Evolutionary conservation across 2,888 invertebrate genomes (phyloP).

Genomic region (Melangyna quadrimaculata): DNA sequence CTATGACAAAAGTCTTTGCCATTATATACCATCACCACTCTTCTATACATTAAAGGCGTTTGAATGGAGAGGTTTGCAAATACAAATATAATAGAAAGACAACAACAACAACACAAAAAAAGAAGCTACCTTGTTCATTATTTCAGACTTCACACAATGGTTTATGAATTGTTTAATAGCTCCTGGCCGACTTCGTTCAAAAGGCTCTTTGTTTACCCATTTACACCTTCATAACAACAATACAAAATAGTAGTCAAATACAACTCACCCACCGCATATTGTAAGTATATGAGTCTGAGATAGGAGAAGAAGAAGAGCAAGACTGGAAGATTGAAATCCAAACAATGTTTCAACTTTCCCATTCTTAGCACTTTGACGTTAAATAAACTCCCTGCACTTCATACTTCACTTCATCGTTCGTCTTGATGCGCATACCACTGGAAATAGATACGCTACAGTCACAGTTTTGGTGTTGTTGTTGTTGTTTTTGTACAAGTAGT

Average conservation of each 20-base stretch:
- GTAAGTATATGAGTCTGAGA: not conserved
- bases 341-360: slow-evolving; percentile 54
- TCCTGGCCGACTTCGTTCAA: slow-evolving; percentile 61
- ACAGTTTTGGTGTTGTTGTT: not conserved
- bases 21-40: slow-evolving; percentile 37
- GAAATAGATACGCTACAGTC: not conserved
- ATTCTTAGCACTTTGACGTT: slow-evolving; percentile 26
- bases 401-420: not conserved
- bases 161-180: slow-evolving; percentile 65
- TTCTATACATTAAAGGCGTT: not conserved
- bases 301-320: not conserved
- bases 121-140: slow-evolving; percentile 39
- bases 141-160: slow-evolving; percentile 51
- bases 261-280: slow-evolving; percentile 1
- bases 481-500: not conserved
- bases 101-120: no score
- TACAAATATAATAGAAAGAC: not conserved
- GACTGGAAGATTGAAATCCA: slow-evolving; percentile 22
- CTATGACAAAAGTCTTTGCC: slow-evolving; percentile 8
- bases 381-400: not conserved
- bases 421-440: slow-evolving; percentile 6
- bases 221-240: slow-evolving; percentile 45
- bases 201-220: slow-evolving; percentile 57
- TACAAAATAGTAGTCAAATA: not conserved
- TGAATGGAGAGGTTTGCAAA: slow-evolving; percentile 43